Conservation (phyloP, 2,888 invertebrate genomes). For the Podotricha telesiphe region DNA sequence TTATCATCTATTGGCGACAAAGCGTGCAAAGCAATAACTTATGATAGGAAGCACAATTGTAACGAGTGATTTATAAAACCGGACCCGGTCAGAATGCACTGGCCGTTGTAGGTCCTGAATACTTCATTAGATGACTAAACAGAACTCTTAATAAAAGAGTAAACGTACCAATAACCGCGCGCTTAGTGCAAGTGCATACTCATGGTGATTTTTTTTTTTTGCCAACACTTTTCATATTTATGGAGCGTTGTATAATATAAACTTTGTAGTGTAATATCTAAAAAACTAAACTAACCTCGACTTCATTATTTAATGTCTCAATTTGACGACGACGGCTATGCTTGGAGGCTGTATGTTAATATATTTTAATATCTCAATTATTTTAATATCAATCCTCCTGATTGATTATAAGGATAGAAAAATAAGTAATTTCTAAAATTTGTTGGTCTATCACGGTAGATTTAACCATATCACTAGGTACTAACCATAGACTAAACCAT, state of each 20-base stretch:
- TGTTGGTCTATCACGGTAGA: too few species aligned
- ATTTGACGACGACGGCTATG: neutral
- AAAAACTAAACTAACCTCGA: neutral
- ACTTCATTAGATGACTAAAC: slow-evolving; percentile 80
- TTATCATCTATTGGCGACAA: slow-evolving; percentile 32
- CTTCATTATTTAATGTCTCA: neutral
- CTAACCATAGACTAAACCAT: too few species aligned
- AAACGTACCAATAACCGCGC: slow-evolving; percentile 51
- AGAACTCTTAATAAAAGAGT: slow-evolving; percentile 62
- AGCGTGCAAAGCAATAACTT: slow-evolving; percentile 57
- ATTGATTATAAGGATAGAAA: neutral
- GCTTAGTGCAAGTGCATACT: slow-evolving; percentile 33
- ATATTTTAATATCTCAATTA: neutral
- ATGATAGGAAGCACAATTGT: slow-evolving; percentile 62
- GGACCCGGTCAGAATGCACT: slow-evolving; percentile 53
- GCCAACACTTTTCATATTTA: slow-evolving; percentile 17
- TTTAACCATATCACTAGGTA: too few species aligned
- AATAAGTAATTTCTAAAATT: neutral
- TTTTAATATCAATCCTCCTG: too few species aligned
- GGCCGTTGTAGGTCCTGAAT: slow-evolving; percentile 61
- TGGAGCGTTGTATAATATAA: neutral
- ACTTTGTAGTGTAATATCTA: neutral
- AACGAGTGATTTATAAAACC: slow-evolving; percentile 60
- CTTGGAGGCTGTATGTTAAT: slow-evolving; percentile 1
- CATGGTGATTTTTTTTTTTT: slow-evolving; percentile 35